Percentiles rank a stretch among this genome's conserved stretches.
phyloP scores from a whole-genome alignment of 2,113 vertebrate species.

The Eudyptes chrysolophus region DNA sequence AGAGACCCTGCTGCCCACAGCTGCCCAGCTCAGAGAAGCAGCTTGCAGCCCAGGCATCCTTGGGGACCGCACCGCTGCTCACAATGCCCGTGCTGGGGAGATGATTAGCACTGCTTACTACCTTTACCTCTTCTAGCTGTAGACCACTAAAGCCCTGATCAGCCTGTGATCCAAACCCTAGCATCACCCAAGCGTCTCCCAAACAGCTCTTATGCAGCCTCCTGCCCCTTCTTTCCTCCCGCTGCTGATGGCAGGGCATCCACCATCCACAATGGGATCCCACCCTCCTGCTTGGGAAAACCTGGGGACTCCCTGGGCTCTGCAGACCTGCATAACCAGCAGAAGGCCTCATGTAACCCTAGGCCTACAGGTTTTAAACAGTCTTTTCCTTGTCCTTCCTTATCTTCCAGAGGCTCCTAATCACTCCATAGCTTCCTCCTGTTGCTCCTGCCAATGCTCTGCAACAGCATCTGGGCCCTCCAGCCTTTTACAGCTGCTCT shows the following conservation, averaged over 20 bases:
- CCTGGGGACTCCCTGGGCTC: not conserved
- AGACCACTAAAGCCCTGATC: not conserved
- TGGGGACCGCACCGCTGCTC: accelerated
- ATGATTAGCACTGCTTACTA: not conserved
- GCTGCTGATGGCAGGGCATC: not conserved
- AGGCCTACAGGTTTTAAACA: not conserved
- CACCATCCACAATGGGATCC: no score
- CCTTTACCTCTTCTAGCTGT: not conserved
- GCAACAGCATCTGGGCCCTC: not conserved
- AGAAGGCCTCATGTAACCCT: accelerated
- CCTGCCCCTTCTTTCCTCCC: not conserved
- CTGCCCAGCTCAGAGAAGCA: not conserved
- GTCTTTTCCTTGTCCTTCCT: not conserved
- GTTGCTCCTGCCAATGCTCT: not conserved
- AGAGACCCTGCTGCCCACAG: not conserved
- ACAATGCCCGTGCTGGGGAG: accelerated
- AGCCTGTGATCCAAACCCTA: not conserved
- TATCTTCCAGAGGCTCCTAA: not conserved
- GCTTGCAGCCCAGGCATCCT: accelerated
- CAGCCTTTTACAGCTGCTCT: not conserved
- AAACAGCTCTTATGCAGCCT: not conserved
- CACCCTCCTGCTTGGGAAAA: not conserved
- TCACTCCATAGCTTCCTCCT: not conserved
- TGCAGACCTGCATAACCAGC: not conserved
- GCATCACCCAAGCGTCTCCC: accelerated